These are phyloP conservation scores for Dicaeum eximium DNA, from an alignment of 2,113 vertebrate species.

Conservation along the genomic window DNA sequence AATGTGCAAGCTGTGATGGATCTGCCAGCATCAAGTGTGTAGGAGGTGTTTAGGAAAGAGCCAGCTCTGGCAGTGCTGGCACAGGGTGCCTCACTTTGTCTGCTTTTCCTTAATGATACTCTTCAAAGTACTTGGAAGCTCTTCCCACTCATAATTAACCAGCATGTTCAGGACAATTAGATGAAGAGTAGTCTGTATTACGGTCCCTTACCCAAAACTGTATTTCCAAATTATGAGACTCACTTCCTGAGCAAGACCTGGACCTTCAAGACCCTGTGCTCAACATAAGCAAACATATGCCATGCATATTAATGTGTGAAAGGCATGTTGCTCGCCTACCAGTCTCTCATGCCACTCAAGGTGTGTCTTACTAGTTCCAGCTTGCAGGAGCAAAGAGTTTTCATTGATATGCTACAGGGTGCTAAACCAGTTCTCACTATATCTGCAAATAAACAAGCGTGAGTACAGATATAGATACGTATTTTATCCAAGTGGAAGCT, in stretches of 20 bases:
- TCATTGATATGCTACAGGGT: slow-evolving; percentile 44
- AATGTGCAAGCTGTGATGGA: background rate
- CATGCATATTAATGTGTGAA: slow-evolving; percentile 21
- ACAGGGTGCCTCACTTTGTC: background rate
- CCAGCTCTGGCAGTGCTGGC: background rate
- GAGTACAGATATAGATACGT: background rate
- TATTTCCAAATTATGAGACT: background rate
- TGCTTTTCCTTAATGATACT: slow-evolving; percentile 3
- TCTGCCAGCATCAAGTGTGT: background rate
- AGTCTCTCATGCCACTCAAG: slow-evolving; percentile 46
- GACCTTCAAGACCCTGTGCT: background rate
- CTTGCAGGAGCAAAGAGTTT: slow-evolving; percentile 39
- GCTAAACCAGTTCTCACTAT: slow-evolving; percentile 23
- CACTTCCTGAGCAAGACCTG: background rate
- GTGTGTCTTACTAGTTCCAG: slow-evolving; percentile 51
- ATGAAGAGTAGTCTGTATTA: background rate
- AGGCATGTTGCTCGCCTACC: background rate
- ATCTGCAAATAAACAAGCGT: slow-evolving; percentile 27
- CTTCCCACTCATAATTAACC: background rate
- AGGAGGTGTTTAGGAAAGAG: background rate
- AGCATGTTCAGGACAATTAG: background rate
- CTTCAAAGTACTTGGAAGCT: slow-evolving; percentile 17
- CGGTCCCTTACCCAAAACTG: background rate
- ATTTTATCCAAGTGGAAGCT: background rate
- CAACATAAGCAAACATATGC: background rate